phyloP scores from a whole-genome alignment of 2,888 invertebrate genomes.

The Cerastis rubricosa region DNA sequence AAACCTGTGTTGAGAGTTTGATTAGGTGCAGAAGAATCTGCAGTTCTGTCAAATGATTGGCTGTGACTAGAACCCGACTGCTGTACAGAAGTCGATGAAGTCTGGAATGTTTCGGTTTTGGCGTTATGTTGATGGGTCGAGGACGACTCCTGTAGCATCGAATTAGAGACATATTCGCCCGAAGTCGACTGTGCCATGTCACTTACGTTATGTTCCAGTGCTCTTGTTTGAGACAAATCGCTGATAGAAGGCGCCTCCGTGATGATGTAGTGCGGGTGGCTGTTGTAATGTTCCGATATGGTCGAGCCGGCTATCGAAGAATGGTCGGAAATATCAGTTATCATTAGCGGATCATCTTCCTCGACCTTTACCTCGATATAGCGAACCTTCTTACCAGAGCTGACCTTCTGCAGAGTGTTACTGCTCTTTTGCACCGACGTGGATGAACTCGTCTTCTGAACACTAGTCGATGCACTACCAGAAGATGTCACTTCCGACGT shows the following conservation, averaged over 20 bases:
- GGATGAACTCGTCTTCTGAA: slow-evolving; percentile 86
- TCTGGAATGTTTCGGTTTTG: slow-evolving; percentile 85
- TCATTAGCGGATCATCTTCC: slow-evolving; percentile 90
- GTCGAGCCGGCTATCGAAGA: slow-evolving; percentile 87
- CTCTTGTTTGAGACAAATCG: slow-evolving; percentile 86
- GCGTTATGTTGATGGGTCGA: slow-evolving; percentile 86
- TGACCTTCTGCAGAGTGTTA: slow-evolving; percentile 85
- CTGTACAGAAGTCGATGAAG: slow-evolving; percentile 85
- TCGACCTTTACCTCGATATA: slow-evolving; percentile 90
- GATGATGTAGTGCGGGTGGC: slow-evolving; percentile 89
- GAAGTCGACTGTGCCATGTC: slow-evolving; percentile 87
- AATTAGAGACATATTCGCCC: slow-evolving; percentile 86
- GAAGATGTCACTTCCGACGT: slow-evolving; percentile 84
- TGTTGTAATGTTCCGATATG: slow-evolving; percentile 88
- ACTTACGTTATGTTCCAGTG: slow-evolving; percentile 82
- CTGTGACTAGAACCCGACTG: slow-evolving; percentile 83
- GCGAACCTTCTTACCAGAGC: slow-evolving; percentile 88
- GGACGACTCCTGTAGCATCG: slow-evolving; percentile 83
- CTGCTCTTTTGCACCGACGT: slow-evolving; percentile 85
- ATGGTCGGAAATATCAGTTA: slow-evolving; percentile 88
- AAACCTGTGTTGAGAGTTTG: slow-evolving; percentile 87
- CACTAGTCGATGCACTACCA: slow-evolving; percentile 86
- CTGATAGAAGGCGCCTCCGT: slow-evolving; percentile 88
- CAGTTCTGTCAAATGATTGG: slow-evolving; percentile 83
- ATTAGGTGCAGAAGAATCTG: slow-evolving; percentile 81